phyloP scores from a whole-genome alignment of 2,797 vertebrate species.

The Fundulus diaphanus region DNA sequence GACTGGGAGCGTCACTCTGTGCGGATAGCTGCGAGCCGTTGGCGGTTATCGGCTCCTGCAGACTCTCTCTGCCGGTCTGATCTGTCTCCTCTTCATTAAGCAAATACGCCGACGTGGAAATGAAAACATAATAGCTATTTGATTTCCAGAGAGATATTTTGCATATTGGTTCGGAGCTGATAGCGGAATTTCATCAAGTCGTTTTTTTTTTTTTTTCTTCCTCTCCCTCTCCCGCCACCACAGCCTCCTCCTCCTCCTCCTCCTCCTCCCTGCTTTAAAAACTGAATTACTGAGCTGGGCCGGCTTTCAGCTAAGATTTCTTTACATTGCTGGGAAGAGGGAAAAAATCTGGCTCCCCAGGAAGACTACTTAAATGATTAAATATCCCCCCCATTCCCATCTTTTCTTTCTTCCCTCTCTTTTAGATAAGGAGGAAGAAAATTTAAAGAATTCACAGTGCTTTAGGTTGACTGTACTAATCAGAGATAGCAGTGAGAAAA shows the following conservation, averaged over 20 bases:
- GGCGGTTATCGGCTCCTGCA: conserved; percentile 95
- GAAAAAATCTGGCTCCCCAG: conserved; percentile 82
- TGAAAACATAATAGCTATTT: conserved; percentile 99
- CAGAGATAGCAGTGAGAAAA: conserved; percentile 79
- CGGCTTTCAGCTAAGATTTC: conserved; percentile 83
- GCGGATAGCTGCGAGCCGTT: conserved; percentile 93
- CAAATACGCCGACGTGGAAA: conserved; percentile 99
- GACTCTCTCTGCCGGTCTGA: conserved; percentile 92
- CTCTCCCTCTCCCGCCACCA: conserved; percentile 40
- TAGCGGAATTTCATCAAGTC: conserved; percentile 99
- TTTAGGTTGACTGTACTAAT: conserved; percentile 82
- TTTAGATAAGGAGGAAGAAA: conserved; percentile 81
- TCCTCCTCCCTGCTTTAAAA: conserved; percentile 88
- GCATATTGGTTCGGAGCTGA: conserved; percentile 99
- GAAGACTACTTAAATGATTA: conserved; percentile 86
- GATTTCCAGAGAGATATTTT: conserved; percentile 99
- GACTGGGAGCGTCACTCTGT: conserved; percentile 85
- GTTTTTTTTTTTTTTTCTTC: conserved; percentile 81
- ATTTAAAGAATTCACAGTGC: conserved; percentile 86
- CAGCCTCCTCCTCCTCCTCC: conserved; percentile 6
- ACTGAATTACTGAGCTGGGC: conserved; percentile 92
- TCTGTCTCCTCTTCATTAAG: conserved; percentile 99
- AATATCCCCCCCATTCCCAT: conserved; percentile 81
- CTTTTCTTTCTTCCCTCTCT: conserved; percentile 60
- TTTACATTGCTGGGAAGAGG: conserved; percentile 85